phyloP scores from a whole-genome alignment of 2,888 invertebrate genomes.

The Lathronympha strigana region DNA sequence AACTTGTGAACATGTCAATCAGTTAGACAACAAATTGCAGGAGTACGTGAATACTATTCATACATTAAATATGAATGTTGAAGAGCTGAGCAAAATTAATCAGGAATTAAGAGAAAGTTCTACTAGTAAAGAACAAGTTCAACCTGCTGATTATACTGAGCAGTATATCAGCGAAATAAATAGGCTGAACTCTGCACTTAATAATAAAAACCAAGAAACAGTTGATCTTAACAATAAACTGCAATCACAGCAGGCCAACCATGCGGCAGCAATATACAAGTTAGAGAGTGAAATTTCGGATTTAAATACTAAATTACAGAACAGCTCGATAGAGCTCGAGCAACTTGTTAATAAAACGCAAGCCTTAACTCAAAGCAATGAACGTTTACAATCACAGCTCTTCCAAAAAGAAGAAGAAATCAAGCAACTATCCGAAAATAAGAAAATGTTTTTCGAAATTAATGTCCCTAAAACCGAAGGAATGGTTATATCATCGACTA shows the following conservation, averaged over 20 bases:
- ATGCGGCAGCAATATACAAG: conserved; percentile 54
- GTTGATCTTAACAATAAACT: conserved; percentile 62
- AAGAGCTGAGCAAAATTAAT: conserved; percentile 67
- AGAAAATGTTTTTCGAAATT: conserved; percentile 75
- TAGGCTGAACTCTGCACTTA: conserved; percentile 78
- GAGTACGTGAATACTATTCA: conserved; percentile 68
- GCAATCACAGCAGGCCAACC: conserved; percentile 57
- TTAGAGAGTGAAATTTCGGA: conserved; percentile 65
- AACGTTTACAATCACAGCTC: conserved; percentile 57
- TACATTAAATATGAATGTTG: conserved; percentile 62
- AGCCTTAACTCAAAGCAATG: conserved; percentile 57
- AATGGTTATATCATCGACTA: conserved; percentile 76
- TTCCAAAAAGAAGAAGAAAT: conserved; percentile 67
- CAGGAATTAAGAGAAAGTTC: conserved; percentile 61
- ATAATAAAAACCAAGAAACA: conserved; percentile 78
- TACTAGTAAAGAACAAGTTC: conserved; percentile 49
- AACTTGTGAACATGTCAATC: conserved; percentile 75
- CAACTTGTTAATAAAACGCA: conserved; percentile 53
- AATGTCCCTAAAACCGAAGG: conserved; percentile 81
- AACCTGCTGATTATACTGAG: conserved; percentile 73
- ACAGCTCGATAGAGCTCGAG: conserved; percentile 53
- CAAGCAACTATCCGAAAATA: conserved; percentile 68
- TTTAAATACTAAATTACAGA: conserved; percentile 62
- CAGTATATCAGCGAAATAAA: conserved; percentile 84
- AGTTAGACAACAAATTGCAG: conserved; percentile 65